phyloP scores from a whole-genome alignment of 2,797 vertebrate species.

The Mionectes olivaceus region DNA sequence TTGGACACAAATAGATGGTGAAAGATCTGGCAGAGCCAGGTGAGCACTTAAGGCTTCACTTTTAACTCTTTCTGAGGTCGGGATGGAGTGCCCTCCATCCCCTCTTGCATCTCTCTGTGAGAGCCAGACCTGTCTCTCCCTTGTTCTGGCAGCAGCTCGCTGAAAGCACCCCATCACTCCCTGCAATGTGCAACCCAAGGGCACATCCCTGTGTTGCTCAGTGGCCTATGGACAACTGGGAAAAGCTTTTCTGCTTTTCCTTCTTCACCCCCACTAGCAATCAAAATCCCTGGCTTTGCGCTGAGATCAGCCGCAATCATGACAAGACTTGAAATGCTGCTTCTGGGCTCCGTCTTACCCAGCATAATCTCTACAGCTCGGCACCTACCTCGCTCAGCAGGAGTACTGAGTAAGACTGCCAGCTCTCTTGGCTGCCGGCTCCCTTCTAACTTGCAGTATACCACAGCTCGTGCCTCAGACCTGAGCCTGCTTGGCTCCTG shows the following conservation, averaged over 20 bases:
- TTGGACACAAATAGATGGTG: conserved; percentile 58
- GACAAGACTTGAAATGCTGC: conserved; percentile 56
- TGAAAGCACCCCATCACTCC: not conserved
- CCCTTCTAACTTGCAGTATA: conserved; percentile 29
- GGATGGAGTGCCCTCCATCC: not conserved
- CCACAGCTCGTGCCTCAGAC: not conserved
- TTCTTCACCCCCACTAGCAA: not conserved
- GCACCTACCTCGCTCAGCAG: conserved; percentile 42
- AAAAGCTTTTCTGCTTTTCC: not conserved
- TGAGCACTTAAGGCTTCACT: conserved; percentile 42
- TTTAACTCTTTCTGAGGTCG: conserved; percentile 51
- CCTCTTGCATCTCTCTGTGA: not conserved
- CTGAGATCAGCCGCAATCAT: conserved; percentile 56
- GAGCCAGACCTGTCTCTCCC: conserved; percentile 7
- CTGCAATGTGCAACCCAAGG: not conserved
- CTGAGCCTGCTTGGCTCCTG: not conserved
- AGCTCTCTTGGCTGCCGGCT: conserved; percentile 27
- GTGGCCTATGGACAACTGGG: not conserved
- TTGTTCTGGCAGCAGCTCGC: conserved; percentile 43
- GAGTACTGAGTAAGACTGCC: conserved; percentile 1
- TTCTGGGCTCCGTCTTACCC: conserved; percentile 38
- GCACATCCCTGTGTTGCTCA: not conserved
- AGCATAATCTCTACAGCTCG: conserved; percentile 27
- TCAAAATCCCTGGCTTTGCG: conserved; percentile 61
- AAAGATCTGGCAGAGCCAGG: conserved; percentile 44